A percentile compares a stretch with the other conserved stretches of the same genome.
These are phyloP conservation scores for Pardosa pseudoannulata DNA, from an alignment of 2,888 invertebrate genomes.

Conservation along the genomic window DNA sequence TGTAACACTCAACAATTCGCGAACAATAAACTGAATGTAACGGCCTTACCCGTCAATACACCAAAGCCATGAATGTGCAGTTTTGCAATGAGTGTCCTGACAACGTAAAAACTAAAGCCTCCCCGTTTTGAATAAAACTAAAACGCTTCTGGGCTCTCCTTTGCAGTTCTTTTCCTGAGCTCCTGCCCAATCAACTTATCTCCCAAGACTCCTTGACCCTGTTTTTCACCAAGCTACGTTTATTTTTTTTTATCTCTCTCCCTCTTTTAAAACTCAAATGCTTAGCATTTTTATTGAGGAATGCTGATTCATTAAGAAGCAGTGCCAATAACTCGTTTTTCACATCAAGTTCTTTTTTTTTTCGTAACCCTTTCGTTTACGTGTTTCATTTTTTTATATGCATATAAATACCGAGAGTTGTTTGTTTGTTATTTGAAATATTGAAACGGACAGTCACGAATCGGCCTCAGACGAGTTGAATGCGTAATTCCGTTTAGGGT, in stretches of 20 bases:
- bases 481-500: constrained; percentile 1
- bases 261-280: background rate
- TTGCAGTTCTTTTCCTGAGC: background rate
- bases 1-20: background rate
- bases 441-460: background rate
- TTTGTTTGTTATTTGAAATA: background rate
- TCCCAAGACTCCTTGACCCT: constrained; percentile 22
- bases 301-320: constrained; percentile 20
- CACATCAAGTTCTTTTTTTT: background rate
- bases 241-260: background rate
- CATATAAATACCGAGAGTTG: background rate
- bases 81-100: background rate
- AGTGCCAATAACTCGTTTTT: background rate
- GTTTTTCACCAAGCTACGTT: constrained; percentile 12
- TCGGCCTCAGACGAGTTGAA: background rate
- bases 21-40: background rate
- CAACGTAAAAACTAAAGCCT: no score
- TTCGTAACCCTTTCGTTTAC: background rate
- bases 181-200: background rate
- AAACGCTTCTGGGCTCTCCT: background rate
- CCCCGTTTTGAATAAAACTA: no score
- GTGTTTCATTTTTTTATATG: background rate
- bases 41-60: background rate
- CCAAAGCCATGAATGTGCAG: background rate
- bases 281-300: constrained; percentile 14